These are phyloP conservation scores for Eidolon dupreanum DNA, from an alignment of 2,797 vertebrate species.

Conservation along the genomic window DNA sequence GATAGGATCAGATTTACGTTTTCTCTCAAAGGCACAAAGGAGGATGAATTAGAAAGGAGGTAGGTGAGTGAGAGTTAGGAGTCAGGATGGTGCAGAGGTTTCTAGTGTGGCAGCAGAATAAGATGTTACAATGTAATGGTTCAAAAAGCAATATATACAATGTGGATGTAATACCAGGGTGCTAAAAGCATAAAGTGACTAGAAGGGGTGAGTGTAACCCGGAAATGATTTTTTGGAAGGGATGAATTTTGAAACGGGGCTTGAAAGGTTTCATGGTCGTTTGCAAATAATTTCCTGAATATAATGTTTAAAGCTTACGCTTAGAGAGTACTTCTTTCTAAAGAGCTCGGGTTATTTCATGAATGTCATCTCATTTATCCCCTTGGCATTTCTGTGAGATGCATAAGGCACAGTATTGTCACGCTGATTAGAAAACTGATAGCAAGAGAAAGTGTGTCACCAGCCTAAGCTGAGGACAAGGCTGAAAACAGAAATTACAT, in stretches of 20 bases:
- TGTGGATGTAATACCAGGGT: background rate
- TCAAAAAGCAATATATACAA: background rate
- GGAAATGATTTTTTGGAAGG: conserved; percentile 19
- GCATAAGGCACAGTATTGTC: background rate
- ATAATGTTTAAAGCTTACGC: background rate
- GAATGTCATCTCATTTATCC: background rate
- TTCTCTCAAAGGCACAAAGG: background rate
- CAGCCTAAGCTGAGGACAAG: background rate
- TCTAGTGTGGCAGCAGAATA: background rate
- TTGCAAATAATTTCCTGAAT: background rate
- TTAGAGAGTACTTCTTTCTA: background rate
- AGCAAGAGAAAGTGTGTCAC: background rate
- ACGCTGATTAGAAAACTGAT: background rate
- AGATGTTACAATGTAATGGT: background rate
- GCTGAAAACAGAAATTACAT: background rate
- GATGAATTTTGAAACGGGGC: background rate
- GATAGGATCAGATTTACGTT: background rate
- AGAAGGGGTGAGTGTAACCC: background rate
- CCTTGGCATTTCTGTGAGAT: background rate
- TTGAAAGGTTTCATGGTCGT: background rate
- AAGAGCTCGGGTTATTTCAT: background rate
- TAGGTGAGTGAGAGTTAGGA: background rate
- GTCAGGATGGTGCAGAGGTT: background rate
- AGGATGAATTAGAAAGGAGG: background rate
- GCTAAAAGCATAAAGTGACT: background rate